A percentile compares a stretch with the other conserved stretches of the same genome.
Evolutionary conservation across 2,113 vertebrate genomes (phyloP).

Genomic region (Puntigrus tetrazona): DNA sequence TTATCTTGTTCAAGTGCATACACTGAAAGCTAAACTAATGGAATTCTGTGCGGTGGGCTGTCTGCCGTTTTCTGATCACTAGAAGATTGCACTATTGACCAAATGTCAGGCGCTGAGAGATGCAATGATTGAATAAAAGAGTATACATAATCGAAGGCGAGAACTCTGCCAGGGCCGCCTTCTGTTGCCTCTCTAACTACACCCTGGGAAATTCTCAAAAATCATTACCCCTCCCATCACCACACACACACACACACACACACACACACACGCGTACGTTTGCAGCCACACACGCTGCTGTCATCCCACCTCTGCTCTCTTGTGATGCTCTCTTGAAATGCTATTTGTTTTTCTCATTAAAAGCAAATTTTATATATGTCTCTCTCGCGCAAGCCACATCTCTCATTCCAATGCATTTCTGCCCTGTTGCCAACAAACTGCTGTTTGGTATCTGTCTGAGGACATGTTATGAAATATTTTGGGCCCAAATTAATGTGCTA

Average conservation of each 20-base stretch:
- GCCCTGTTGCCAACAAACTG: conserved; percentile 73
- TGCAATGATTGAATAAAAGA: conserved; percentile 89
- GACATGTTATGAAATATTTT: conserved; percentile 79
- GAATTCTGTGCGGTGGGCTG: conserved; percentile 85
- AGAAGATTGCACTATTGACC: conserved; percentile 96
- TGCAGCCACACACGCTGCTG: conserved; percentile 30
- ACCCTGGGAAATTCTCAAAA: conserved; percentile 74
- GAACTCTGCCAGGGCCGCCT: conserved; percentile 79
- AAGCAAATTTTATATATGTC: conserved; percentile 38
- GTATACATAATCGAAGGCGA: conserved; percentile 86
- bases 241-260: conserved; percentile 46
- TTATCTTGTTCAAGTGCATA: conserved; percentile 79
- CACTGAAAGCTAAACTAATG: conserved; percentile 84
- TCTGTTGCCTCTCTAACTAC: conserved; percentile 68
- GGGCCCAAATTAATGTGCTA: conserved; percentile 81
- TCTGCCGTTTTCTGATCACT: conserved; percentile 88
- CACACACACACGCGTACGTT: conserved; percentile 44
- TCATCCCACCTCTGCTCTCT: conserved; percentile 18
- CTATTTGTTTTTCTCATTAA: conserved; percentile 55
- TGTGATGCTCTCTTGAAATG: conserved; percentile 49
- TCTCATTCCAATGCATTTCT: conserved; percentile 18
- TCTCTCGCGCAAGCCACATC: conserved; percentile 3
- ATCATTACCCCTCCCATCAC: conserved; percentile 58
- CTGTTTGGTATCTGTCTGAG: conserved; percentile 48
- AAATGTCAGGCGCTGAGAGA: conserved; percentile 84